phyloP scores from a whole-genome alignment of 2,797 vertebrate species.

The Glossophaga mutica region DNA sequence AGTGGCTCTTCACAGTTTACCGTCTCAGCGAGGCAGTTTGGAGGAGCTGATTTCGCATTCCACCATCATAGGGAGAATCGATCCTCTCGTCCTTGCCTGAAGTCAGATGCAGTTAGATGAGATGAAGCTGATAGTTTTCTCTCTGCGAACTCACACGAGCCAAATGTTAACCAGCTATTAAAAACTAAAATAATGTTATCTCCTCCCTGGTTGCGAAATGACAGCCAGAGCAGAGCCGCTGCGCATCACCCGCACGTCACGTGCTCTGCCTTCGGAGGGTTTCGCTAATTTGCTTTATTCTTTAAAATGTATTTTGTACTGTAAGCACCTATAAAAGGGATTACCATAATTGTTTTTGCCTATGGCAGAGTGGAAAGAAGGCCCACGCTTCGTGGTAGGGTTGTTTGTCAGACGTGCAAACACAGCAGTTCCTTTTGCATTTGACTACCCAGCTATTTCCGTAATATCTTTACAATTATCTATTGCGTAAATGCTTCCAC shows the following conservation, averaged over 20 bases:
- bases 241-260: not conserved
- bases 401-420: not conserved
- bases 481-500: slow-evolving; percentile 48
- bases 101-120: slow-evolving; percentile 67
- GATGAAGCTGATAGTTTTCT: slow-evolving; percentile 61
- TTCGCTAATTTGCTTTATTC: slow-evolving; percentile 49
- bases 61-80: slow-evolving; percentile 11
- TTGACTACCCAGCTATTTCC: slow-evolving; percentile 42
- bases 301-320: slow-evolving; percentile 8
- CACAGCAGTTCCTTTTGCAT: slow-evolving; percentile 46
- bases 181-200: slow-evolving; percentile 43
- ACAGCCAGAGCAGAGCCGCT: not conserved
- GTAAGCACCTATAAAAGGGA: slow-evolving; percentile 24
- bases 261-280: not conserved
- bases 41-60: slow-evolving; percentile 49
- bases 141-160: slow-evolving; percentile 29
- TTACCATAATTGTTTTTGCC: slow-evolving; percentile 40
- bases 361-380: slow-evolving; percentile 20
- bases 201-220: not conserved
- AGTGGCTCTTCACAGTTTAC: slow-evolving; percentile 2
- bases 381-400: not conserved
- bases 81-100: slow-evolving; percentile 62
- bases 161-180: slow-evolving; percentile 66
- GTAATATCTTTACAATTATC: slow-evolving; percentile 58
- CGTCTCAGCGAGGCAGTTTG: not conserved